phyloP scores from a whole-genome alignment of 2,888 invertebrate species.

The Coenonympha glycerion region DNA sequence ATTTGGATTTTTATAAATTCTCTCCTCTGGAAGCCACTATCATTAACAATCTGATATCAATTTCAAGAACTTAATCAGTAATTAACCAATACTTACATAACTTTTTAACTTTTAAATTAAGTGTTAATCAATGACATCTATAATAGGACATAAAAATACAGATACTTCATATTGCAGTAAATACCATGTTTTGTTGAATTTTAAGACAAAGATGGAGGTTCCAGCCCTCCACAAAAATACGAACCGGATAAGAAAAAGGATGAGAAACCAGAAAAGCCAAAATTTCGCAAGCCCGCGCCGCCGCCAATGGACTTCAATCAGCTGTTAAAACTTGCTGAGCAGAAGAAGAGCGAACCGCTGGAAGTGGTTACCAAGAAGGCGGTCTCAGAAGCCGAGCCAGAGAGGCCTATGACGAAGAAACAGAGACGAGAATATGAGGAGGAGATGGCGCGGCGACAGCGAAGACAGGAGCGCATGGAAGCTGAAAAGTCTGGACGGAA shows the following conservation, averaged over 20 bases:
- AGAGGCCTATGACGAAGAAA: slow-evolving; percentile 86
- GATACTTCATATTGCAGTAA: too few relatives aligned
- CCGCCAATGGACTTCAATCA: slow-evolving; percentile 87
- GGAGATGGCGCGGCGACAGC: slow-evolving; percentile 79
- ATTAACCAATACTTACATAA: too few relatives aligned
- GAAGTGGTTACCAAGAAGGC: slow-evolving; percentile 52
- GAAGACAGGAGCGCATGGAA: slow-evolving; percentile 58
- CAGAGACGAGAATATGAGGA: slow-evolving; percentile 85
- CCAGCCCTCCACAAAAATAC: slow-evolving; percentile 53
- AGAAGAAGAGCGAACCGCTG: slow-evolving; percentile 88
- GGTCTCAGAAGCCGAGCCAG: slow-evolving; percentile 75
- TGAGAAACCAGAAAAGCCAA: slow-evolving; percentile 72
- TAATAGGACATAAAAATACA: too few relatives aligned
- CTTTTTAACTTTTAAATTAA: too few relatives aligned
- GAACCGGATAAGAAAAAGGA: slow-evolving; percentile 60
- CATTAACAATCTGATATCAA: too few relatives aligned
- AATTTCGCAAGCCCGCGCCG: slow-evolving; percentile 77
- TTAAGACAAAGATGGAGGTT: slow-evolving; percentile 48
- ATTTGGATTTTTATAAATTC: too few relatives aligned
- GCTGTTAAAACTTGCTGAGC: slow-evolving; percentile 86
- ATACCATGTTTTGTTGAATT: too few relatives aligned
- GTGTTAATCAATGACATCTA: too few relatives aligned
- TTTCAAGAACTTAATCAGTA: too few relatives aligned
- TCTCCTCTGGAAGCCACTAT: too few relatives aligned
- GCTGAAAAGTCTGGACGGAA: slow-evolving; percentile 46